Percentiles rank a stretch among this genome's conserved stretches.
Evolutionary conservation across 2,797 vertebrate genomes (phyloP).

Genomic region (Melanotaenia trifasciata): DNA sequence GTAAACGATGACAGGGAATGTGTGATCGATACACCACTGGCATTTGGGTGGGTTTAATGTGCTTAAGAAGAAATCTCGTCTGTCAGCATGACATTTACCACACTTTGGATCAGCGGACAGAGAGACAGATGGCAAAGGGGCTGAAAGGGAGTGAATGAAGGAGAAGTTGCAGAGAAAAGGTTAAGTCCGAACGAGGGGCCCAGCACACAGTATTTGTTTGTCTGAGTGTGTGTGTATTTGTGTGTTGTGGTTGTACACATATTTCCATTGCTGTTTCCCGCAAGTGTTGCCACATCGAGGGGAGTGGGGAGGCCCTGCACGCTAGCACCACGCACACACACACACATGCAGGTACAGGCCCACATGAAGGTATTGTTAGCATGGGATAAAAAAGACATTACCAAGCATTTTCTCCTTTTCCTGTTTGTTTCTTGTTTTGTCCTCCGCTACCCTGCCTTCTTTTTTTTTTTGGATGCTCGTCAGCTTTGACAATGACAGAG

Average conservation of each 20-base stretch:
- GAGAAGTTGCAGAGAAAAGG: conserved; percentile 40
- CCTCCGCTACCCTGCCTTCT: conserved; percentile 25
- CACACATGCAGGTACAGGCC: conserved; percentile 46
- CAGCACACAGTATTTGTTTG: conserved; percentile 62
- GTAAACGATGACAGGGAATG: conserved; percentile 40
- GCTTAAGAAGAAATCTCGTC: conserved; percentile 44
- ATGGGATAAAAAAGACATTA: conserved; percentile 36
- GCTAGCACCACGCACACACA: conserved; percentile 30
- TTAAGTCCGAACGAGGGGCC: conserved; percentile 50
- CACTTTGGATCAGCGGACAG: conserved; percentile 46
- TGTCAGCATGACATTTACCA: conserved; percentile 44
- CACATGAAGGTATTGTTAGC: conserved; percentile 46
- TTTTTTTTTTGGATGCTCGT: conserved; percentile 25
- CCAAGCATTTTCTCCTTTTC: conserved; percentile 45
- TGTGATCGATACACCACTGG: conserved; percentile 27
- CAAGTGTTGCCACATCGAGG: conserved; percentile 77
- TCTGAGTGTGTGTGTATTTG: conserved; percentile 51
- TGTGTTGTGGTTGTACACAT: conserved; percentile 73
- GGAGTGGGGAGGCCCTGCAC: conserved; percentile 56
- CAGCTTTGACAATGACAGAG: conserved; percentile 66
- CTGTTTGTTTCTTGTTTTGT: conserved; percentile 34
- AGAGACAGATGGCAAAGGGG: conserved; percentile 36
- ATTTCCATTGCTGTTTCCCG: conserved; percentile 82
- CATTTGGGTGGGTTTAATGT: conserved; percentile 43
- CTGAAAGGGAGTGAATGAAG: conserved; percentile 28